A percentile compares a stretch with the other conserved stretches of the same genome.
Evolutionary conservation across 2,888 invertebrate genomes (phyloP).

Genomic region (Eugnorisma glareosa): DNA sequence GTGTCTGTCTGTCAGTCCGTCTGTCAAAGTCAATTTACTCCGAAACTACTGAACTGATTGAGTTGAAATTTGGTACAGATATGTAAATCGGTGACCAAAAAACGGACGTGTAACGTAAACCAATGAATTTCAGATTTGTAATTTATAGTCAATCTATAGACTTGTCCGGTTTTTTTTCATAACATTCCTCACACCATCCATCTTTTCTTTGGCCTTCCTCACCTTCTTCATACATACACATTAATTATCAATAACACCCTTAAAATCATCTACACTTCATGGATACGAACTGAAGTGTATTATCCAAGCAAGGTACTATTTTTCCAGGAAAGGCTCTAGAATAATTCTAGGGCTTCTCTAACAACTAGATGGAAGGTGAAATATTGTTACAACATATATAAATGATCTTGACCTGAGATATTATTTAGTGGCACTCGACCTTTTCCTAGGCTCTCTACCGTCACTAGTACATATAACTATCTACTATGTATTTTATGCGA

Average conservation of each 20-base stretch:
- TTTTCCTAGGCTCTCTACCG: slow-evolving; percentile 1
- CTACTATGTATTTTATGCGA: neutral
- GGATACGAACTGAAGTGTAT: neutral
- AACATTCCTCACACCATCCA: neutral
- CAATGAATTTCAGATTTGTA: no score
- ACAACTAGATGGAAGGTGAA: neutral
- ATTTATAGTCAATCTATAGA: no score
- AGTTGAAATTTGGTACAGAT: no score
- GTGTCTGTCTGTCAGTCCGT: no score
- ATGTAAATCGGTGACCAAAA: no score
- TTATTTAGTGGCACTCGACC: slow-evolving; percentile 25
- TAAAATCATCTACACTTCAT: neutral
- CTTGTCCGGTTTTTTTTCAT: no score
- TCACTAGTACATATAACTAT: neutral
- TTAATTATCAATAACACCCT: neutral
- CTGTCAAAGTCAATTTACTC: no score
- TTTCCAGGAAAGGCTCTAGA: neutral
- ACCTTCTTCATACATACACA: neutral
- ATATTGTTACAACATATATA: slow-evolving; percentile 5
- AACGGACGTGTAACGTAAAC: no score
- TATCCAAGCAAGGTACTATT: neutral
- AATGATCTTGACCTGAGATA: slow-evolving; percentile 27
- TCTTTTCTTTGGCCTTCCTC: neutral
- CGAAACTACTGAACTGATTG: no score
- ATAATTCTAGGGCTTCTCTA: neutral